Evolutionary conservation across 1,140 invertebrate genomes (phyloP).

Genomic region (Planococcus citri): DNA sequence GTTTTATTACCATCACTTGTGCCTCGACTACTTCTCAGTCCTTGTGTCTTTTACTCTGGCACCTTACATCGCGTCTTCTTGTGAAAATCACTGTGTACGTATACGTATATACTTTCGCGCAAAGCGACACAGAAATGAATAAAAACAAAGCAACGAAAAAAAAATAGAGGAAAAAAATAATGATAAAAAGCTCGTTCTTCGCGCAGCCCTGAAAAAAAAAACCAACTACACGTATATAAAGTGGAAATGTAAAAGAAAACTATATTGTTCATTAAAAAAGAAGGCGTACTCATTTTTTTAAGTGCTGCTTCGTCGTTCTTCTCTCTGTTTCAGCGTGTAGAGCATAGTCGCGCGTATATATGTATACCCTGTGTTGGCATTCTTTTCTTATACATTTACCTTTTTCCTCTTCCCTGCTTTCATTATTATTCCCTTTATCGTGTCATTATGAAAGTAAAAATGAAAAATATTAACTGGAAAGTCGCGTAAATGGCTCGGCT

Average conservation of each 20-base stretch:
- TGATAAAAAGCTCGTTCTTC: neutral
- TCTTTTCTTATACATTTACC: neutral
- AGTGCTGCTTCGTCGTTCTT: neutral
- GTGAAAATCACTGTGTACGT: neutral
- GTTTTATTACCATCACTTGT: constrained; percentile 3
- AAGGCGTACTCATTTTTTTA: constrained; percentile 1
- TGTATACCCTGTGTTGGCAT: too few species aligned
- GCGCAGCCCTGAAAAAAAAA: too few species aligned
- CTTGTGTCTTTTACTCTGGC: neutral
- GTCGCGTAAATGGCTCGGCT: neutral
- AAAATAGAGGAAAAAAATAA: neutral
- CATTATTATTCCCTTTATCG: constrained; percentile 7
- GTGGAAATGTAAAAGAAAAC: constrained; percentile 3
- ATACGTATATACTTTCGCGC: too few species aligned
- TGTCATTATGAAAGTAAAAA: neutral
- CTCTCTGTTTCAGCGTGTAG: too few species aligned
- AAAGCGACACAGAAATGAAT: neutral
- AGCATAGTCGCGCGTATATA: too few species aligned
- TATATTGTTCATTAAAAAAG: constrained; percentile 4
- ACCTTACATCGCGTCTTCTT: neutral
- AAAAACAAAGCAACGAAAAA: neutral
- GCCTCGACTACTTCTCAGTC: too few species aligned
- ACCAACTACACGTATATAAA: neutral
- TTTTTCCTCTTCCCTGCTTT: neutral
- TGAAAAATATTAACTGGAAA: neutral